phyloP scores from a whole-genome alignment of 1,140 invertebrate genomes.

The Papilio helenus region DNA sequence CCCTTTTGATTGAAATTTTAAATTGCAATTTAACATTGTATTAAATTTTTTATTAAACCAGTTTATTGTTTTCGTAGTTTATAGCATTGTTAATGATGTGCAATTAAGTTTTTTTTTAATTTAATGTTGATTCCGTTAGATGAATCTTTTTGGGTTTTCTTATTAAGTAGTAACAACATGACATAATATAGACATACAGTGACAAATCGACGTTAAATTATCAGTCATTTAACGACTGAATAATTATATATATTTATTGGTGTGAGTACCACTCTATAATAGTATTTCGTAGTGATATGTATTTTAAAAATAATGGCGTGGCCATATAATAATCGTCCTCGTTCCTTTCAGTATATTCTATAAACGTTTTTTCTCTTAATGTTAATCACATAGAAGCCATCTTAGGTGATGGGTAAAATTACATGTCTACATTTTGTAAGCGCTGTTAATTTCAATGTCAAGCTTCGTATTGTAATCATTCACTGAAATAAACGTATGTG shows the following conservation, averaged over 20 bases:
- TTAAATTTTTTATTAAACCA: neutral
- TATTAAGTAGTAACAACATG: neutral
- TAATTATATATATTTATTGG: neutral
- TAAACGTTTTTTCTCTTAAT: neutral
- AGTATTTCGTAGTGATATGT: conserved; percentile 8
- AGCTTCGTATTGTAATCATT: neutral
- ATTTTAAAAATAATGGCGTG: neutral
- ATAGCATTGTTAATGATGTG: conserved; percentile 3
- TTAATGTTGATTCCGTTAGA: neutral
- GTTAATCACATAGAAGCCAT: neutral
- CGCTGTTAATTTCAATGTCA: neutral
- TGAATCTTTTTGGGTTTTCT: neutral
- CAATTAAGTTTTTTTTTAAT: conserved; percentile 24
- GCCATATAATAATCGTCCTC: conserved; percentile 14
- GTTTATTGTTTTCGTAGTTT: neutral
- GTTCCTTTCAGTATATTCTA: conserved; percentile 13
- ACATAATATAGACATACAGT: neutral
- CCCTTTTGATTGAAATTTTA: neutral
- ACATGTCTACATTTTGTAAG: neutral
- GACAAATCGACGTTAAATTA: neutral
- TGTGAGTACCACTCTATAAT: neutral
- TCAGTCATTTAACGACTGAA: neutral
- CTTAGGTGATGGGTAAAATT: neutral
- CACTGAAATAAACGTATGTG: neutral
- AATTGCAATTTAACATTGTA: no score